These are phyloP conservation scores for Lochmaea capreae DNA, from an alignment of 2,888 invertebrate genomes.

Conservation along the genomic window DNA sequence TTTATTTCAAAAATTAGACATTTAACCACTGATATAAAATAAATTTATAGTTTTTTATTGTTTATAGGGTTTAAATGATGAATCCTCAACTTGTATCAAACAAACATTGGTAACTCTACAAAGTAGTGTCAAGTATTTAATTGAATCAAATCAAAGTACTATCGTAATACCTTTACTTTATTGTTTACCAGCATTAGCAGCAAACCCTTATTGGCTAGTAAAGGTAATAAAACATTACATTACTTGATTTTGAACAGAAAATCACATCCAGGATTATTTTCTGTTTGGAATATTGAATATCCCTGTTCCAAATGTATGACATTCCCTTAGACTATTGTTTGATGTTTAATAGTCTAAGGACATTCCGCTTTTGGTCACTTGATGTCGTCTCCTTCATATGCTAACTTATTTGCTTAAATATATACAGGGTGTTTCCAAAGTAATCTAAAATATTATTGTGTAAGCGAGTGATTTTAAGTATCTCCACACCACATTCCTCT, in stretches of 20 bases:
- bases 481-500: no score
- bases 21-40: background rate
- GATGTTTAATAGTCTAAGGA: no score
- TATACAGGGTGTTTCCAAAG: no score
- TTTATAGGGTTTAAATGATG: constrained; percentile 77
- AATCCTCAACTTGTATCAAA: constrained; percentile 80
- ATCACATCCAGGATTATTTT: no score
- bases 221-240: constrained; percentile 68
- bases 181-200: constrained; percentile 72
- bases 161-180: constrained; percentile 71
- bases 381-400: no score
- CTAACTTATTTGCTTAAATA: no score
- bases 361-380: no score
- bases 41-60: constrained; percentile 24
- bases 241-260: constrained; percentile 10
- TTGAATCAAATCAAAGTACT: constrained; percentile 73
- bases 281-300: background rate
- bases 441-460: no score
- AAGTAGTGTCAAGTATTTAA: constrained; percentile 70
- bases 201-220: constrained; percentile 87
- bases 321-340: no score
- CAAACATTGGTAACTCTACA: constrained; percentile 76
- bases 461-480: no score
- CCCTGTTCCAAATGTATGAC: no score
- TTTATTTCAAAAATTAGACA: no score